phyloP scores from a whole-genome alignment of 2,888 invertebrate species.

The Miltochrista miniata region DNA sequence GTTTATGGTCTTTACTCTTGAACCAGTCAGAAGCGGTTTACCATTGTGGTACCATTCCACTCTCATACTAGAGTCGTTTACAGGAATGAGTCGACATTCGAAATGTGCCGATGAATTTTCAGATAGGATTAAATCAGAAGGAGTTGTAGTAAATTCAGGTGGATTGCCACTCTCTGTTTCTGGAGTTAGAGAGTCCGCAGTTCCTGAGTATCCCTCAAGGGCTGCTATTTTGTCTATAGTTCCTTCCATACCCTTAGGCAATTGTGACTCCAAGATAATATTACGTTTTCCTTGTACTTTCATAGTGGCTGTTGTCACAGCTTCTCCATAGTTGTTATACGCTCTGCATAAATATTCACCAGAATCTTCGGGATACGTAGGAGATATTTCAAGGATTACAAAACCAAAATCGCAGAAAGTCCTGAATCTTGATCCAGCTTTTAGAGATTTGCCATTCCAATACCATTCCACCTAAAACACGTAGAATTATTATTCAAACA shows the following conservation, averaged over 20 bases:
- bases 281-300: conserved; percentile 96
- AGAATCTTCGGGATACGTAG: conserved; percentile 98
- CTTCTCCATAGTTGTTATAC: conserved; percentile 94
- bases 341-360: conserved; percentile 96
- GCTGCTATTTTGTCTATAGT: conserved; percentile 97
- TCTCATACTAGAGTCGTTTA: conserved; percentile 96
- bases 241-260: conserved; percentile 96
- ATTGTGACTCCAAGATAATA: conserved; percentile 95
- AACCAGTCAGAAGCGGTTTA: conserved; percentile 94
- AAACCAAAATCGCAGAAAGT: conserved; percentile 99
- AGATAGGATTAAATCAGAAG: conserved; percentile 90
- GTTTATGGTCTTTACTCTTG: conserved; percentile 97
- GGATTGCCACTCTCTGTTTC: conserved; percentile 94
- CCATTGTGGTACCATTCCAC: conserved; percentile 99
- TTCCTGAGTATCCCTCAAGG: conserved; percentile 92
- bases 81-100: conserved; percentile 94
- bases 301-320: conserved; percentile 94
- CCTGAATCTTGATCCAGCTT: conserved; percentile 95
- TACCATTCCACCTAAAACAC: conserved; percentile 92
- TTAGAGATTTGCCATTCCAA: conserved; percentile 95
- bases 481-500: background rate
- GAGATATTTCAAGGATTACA: conserved; percentile 98
- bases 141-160: conserved; percentile 95
- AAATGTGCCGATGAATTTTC: conserved; percentile 97
- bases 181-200: conserved; percentile 85